Evolutionary conservation across 2,797 vertebrate genomes (phyloP).

Genomic region (Alauda arvensis): DNA sequence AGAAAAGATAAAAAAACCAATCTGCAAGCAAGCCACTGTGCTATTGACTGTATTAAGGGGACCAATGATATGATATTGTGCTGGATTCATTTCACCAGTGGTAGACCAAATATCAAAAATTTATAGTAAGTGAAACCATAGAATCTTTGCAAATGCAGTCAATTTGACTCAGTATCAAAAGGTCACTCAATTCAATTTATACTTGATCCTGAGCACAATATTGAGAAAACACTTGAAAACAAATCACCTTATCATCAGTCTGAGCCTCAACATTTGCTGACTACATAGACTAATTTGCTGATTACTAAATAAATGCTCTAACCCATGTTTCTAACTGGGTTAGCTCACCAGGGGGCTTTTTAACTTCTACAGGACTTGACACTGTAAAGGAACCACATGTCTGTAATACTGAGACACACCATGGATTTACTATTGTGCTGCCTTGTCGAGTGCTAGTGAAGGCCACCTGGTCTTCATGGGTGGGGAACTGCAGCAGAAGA

Average conservation of each 20-base stretch:
- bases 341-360: slow-evolving; percentile 17
- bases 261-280: slow-evolving; percentile 76
- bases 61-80: slow-evolving; percentile 53
- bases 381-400: not conserved
- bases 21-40: not conserved
- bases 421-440: not conserved
- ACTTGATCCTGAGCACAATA: slow-evolving; percentile 74
- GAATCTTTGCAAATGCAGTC: slow-evolving; percentile 85
- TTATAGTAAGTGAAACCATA: slow-evolving; percentile 84
- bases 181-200: slow-evolving; percentile 89
- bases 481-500: not conserved
- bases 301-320: slow-evolving; percentile 87
- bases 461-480: not conserved
- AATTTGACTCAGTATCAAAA: slow-evolving; percentile 84
- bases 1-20: slow-evolving; percentile 16
- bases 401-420: not conserved
- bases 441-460: not conserved
- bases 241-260: slow-evolving; percentile 83
- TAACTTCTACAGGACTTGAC: slow-evolving; percentile 61
- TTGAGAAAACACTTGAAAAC: slow-evolving; percentile 83
- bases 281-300: slow-evolving; percentile 82
- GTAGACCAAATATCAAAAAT: slow-evolving; percentile 75
- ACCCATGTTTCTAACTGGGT: slow-evolving; percentile 65
- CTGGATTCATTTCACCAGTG: slow-evolving; percentile 10
- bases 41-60: slow-evolving; percentile 20